A percentile compares a stretch with the other conserved stretches of the same genome.
phyloP scores from a whole-genome alignment of 2,797 vertebrate species.

The Sylvilagus floridanus region DNA sequence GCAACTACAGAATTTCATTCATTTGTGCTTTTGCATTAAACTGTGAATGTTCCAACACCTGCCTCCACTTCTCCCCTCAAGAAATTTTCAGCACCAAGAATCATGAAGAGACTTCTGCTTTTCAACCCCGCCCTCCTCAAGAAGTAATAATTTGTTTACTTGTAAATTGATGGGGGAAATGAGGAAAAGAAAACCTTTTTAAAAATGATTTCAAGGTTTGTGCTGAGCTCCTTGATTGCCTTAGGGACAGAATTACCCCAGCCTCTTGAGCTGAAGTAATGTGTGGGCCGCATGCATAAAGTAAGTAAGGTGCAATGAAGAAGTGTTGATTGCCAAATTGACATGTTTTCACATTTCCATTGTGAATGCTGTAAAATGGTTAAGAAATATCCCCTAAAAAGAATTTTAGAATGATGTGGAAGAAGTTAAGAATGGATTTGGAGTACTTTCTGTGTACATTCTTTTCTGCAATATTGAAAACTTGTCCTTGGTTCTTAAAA shows the following conservation, averaged over 20 bases:
- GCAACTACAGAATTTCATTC: conserved; percentile 91
- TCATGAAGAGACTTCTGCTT: conserved; percentile 87
- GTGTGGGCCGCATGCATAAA: conserved; percentile 77
- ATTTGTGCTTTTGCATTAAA: conserved; percentile 92
- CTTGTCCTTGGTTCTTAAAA: conserved; percentile 78
- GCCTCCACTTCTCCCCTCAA: conserved; percentile 88
- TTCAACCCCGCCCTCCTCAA: conserved; percentile 82
- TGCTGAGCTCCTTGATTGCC: conserved; percentile 87
- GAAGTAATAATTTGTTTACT: conserved; percentile 84
- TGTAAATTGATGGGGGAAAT: conserved; percentile 83
- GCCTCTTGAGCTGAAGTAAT: conserved; percentile 84
- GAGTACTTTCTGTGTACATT: conserved; percentile 66
- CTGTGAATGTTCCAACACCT: conserved; percentile 91
- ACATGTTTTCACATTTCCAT: conserved; percentile 79
- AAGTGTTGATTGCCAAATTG: conserved; percentile 86
- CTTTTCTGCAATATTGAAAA: conserved; percentile 75
- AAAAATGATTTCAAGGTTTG: conserved; percentile 83
- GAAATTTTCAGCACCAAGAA: conserved; percentile 86
- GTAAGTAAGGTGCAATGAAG: conserved; percentile 84
- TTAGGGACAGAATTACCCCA: conserved; percentile 87
- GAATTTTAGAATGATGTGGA: conserved; percentile 78
- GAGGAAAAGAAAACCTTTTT: conserved; percentile 77
- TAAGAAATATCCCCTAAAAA: conserved; percentile 75
- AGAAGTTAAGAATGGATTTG: conserved; percentile 80
- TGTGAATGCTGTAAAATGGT: conserved; percentile 77